These are phyloP conservation scores for Andrena fulva DNA, from an alignment of 2,888 invertebrate genomes.

Conservation along the genomic window DNA sequence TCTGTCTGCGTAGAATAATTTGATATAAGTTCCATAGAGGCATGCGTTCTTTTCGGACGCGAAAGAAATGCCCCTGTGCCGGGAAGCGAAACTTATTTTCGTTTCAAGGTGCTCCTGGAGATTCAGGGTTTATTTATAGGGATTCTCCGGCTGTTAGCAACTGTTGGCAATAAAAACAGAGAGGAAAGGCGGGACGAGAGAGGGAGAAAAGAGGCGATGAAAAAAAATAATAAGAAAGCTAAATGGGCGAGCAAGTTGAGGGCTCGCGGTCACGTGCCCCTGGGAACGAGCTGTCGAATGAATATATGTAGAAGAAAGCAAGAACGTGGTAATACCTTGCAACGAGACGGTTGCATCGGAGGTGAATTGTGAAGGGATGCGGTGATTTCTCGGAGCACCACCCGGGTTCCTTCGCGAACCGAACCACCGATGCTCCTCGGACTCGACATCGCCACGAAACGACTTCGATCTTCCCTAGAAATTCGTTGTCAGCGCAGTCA, in stretches of 20 bases:
- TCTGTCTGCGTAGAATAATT: background rate
- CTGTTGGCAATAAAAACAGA: slow-evolving; percentile 61
- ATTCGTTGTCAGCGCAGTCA: background rate
- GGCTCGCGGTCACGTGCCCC: slow-evolving; percentile 8
- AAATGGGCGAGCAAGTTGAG: slow-evolving; percentile 1
- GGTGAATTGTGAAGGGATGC: slow-evolving; percentile 79
- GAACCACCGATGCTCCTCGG: slow-evolving; percentile 67
- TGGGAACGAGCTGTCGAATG: background rate
- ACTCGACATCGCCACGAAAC: slow-evolving; percentile 70
- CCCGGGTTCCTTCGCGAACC: slow-evolving; percentile 77
- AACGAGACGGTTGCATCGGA: slow-evolving; percentile 63
- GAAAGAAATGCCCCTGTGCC: slow-evolving; percentile 49
- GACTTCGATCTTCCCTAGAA: background rate
- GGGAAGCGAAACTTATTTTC: slow-evolving; percentile 72
- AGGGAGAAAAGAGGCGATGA: slow-evolving; percentile 23
- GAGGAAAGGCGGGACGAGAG: slow-evolving; percentile 27
- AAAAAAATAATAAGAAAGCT: slow-evolving; percentile 28
- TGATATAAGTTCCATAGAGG: background rate
- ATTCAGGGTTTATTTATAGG: slow-evolving; percentile 78
- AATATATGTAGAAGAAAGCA: slow-evolving; percentile 14
- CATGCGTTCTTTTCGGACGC: slow-evolving; percentile 20
- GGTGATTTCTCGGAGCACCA: slow-evolving; percentile 79
- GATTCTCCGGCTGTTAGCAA: slow-evolving; percentile 56
- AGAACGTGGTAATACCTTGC: slow-evolving; percentile 68
- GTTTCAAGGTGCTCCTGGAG: slow-evolving; percentile 74